phyloP scores from a whole-genome alignment of 2,888 invertebrate genomes.

The Ormyrus thymus region DNA sequence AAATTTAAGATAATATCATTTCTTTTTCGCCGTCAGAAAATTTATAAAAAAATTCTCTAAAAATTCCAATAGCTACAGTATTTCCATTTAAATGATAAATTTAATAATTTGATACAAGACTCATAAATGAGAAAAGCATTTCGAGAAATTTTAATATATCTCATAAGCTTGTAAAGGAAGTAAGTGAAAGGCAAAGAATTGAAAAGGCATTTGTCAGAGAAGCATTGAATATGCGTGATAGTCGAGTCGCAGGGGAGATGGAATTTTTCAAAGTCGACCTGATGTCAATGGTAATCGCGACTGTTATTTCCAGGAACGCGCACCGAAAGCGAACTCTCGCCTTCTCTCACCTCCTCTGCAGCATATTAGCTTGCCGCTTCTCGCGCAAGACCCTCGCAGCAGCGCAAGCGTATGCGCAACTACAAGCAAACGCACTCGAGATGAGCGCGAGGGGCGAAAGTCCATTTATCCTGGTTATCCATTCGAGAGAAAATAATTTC shows the following conservation, averaged over 20 bases:
- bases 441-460: not conserved
- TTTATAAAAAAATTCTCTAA: too few relatives aligned
- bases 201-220: constrained; percentile 9
- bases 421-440: not conserved
- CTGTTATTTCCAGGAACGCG: not conserved
- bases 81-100: too few relatives aligned
- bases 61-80: too few relatives aligned
- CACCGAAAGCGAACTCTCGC: not conserved
- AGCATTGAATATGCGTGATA: not conserved
- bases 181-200: not conserved
- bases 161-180: not conserved
- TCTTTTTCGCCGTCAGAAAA: too few relatives aligned
- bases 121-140: not conserved
- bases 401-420: too few relatives aligned
- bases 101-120: too few relatives aligned
- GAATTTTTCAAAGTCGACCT: constrained; percentile 33
- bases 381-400: too few relatives aligned
- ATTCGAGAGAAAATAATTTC: not conserved
- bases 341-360: too few relatives aligned
- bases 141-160: not conserved
- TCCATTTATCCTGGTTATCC: constrained; percentile 21
- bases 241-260: not conserved
- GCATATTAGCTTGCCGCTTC: too few relatives aligned
- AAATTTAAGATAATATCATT: too few relatives aligned
- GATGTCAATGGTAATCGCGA: constrained; percentile 19